These are phyloP conservation scores for Petromus typicus DNA, from an alignment of 2,113 vertebrate species.

Conservation along the genomic window DNA sequence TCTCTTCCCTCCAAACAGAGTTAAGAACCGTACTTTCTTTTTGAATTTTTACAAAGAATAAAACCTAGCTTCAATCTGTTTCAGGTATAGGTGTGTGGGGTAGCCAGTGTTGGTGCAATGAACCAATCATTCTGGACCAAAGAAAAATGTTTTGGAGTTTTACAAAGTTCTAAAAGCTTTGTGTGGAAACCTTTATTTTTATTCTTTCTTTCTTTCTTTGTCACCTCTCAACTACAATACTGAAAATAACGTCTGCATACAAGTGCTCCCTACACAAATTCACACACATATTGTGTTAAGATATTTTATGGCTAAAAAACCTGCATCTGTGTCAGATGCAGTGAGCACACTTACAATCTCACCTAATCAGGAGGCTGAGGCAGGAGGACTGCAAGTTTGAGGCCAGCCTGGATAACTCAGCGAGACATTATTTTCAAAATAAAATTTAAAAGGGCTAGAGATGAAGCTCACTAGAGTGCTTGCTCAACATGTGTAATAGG, in stretches of 20 bases:
- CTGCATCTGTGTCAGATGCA: not conserved
- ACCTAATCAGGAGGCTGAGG: not conserved
- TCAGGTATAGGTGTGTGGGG: not conserved
- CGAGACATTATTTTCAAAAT: not conserved
- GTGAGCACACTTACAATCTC: not conserved
- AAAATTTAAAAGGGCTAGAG: not conserved
- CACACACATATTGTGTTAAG: not conserved
- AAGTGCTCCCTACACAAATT: not conserved
- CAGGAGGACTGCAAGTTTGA: not conserved
- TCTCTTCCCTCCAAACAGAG: not conserved
- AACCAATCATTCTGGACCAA: not conserved
- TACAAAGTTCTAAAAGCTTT: not conserved
- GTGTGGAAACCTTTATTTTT: not conserved
- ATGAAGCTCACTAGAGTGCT: not conserved
- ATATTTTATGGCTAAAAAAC: not conserved
- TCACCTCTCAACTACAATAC: not conserved
- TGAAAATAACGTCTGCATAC: not conserved
- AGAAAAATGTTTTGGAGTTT: not conserved
- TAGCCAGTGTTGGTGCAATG: not conserved
- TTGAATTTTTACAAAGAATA: conserved; percentile 6
- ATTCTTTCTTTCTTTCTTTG: not conserved
- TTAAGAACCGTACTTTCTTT: not conserved
- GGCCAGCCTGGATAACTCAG: not conserved
- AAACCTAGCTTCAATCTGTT: not conserved
- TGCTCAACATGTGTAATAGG: not conserved